Evolutionary conservation across 2,797 vertebrate genomes (phyloP), one percentile per base, ranked within the genome.

Genomic region (Eutrigla gurnardus): DNA sequence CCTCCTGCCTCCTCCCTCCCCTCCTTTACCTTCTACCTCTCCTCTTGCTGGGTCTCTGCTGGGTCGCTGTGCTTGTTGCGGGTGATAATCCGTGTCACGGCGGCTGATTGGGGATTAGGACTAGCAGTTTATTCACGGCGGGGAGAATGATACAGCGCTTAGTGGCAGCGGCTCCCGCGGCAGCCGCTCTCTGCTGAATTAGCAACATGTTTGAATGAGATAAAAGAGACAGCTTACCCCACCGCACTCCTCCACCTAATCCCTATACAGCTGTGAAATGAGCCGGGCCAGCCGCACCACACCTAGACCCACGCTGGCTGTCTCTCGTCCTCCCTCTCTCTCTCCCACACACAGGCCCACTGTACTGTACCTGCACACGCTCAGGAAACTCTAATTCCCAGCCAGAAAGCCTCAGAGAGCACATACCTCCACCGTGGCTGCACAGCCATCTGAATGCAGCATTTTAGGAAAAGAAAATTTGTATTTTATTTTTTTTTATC

Each of bases 151-250:
- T 95, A 93, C 94, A 95, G 96, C 93, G 92, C 94, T 96, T 95
- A 96, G 94, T 82, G 91, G 78, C 90, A 90, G 87, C 86, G 94
- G 91, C 91, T 93, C 92, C 93, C 83, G 93, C 93, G 93, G 94
- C 94, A 93, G 92, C 87, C 86, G 92, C 87, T 92, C 94, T 95
- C 93, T 96, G 96, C 96, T 97, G 96, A 96, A 96, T 97, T 96
- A 96, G 96, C 96, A 96, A 94, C 95, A 95, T 96, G 96, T 96
- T 96, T 95, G 96, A 96, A 96, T 96, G 96, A 96, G 96, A 97
- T 97, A 97, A 97, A 97, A 96, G 93, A 90, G 93, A 84, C 88
- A 85, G 94, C 95, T 96, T 96, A 96, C 84, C 95, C 94, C 95
- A 89, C 86, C 91, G 73, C 93, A 86, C 94, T 94, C 91, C 94